Conservation (phyloP, 2,888 invertebrate species). For the Nipponacmea schrenckii region DNA sequence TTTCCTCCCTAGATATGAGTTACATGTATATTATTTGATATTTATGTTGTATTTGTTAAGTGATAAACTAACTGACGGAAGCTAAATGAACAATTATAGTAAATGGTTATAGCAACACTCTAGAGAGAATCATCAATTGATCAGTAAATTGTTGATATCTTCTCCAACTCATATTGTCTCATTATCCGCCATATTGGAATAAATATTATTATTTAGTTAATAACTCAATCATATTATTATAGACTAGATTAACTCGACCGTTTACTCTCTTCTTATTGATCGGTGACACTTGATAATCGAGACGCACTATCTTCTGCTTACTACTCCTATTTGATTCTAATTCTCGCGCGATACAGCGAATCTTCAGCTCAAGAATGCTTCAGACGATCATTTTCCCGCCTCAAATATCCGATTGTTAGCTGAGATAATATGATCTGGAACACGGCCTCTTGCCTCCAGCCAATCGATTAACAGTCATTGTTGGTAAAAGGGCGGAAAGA, state of each 20-base stretch:
- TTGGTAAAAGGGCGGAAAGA: slow-evolving; percentile 6
- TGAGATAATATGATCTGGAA: slow-evolving; percentile 2
- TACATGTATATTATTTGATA: no score
- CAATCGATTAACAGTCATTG: not conserved
- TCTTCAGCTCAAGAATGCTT: not conserved
- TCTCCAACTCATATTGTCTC: not conserved
- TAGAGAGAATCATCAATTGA: no score
- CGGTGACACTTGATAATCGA: not conserved
- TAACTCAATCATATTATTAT: slow-evolving; percentile 1
- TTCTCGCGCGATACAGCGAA: not conserved
- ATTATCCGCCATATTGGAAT: not conserved
- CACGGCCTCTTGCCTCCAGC: not conserved
- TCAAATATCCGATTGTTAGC: not conserved
- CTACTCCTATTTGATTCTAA: not conserved
- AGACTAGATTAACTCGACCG: not conserved
- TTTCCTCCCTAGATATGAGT: no score
- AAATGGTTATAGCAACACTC: no score
- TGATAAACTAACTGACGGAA: no score
- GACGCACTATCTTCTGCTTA: not conserved
- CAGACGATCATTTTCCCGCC: slow-evolving; percentile 2
- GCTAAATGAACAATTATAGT: no score
- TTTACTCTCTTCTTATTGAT: not conserved
- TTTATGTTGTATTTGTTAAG: no score
- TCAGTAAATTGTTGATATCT: no score
- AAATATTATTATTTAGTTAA: slow-evolving; percentile 8